These are phyloP conservation scores for Glyptemys insculpta DNA, from an alignment of 2,797 vertebrate species.

Conservation along the genomic window DNA sequence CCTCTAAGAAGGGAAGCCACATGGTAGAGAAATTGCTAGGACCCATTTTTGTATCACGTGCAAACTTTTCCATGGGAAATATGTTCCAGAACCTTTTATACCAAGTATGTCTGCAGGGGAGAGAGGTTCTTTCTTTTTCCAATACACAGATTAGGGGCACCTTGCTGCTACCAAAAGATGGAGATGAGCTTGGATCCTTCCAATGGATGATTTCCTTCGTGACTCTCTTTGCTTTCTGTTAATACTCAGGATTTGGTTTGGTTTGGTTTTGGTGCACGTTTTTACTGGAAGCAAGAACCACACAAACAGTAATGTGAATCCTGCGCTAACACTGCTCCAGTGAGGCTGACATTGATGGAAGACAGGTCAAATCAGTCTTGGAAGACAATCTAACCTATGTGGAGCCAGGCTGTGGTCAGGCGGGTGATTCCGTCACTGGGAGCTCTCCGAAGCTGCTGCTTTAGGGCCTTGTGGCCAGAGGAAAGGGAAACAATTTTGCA, in stretches of 20 bases:
- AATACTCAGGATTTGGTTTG: neutral
- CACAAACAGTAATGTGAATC: neutral
- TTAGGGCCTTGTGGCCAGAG: neutral
- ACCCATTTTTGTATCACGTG: neutral
- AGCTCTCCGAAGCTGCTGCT: neutral
- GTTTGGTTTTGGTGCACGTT: neutral
- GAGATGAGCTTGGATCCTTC: neutral
- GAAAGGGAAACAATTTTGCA: conserved; percentile 81
- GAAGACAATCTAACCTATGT: neutral
- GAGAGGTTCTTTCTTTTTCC: neutral
- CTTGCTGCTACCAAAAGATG: neutral
- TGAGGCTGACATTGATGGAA: too few relatives aligned
- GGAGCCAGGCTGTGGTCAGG: neutral
- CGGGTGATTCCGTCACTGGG: neutral
- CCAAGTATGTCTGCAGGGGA: neutral
- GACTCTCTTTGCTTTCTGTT: neutral
- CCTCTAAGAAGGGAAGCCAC: too few relatives aligned
- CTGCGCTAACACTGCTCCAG: neutral
- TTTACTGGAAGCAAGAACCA: neutral
- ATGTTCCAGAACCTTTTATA: too few relatives aligned
- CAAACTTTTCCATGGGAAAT: neutral
- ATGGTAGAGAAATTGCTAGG: too few relatives aligned
- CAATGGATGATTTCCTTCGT: neutral
- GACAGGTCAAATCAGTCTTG: neutral
- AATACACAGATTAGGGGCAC: neutral